Conservation (phyloP, 2,113 vertebrate species). For the Corythoichthys haematopterus region DNA sequence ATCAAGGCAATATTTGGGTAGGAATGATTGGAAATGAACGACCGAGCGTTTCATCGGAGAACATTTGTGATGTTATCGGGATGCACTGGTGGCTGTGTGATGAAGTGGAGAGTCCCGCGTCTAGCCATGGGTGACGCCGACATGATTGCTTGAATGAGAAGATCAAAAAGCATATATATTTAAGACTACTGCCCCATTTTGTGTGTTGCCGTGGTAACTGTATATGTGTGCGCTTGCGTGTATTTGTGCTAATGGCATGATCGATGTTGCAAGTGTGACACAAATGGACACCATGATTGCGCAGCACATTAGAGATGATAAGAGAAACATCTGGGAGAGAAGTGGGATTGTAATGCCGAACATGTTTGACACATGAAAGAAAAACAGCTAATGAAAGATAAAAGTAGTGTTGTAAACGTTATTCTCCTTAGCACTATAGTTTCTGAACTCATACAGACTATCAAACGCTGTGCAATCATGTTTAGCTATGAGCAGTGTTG, state of each 20-base stretch:
- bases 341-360: constrained; percentile 22
- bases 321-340: constrained; percentile 19
- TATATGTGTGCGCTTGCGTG: constrained; percentile 1
- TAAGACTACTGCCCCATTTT: constrained; percentile 29
- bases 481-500: constrained; percentile 3
- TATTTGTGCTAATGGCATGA: constrained; percentile 43
- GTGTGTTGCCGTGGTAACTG: constrained; percentile 6
- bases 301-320: constrained; percentile 32
- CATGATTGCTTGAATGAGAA: constrained; percentile 45
- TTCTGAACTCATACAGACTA: constrained; percentile 11
- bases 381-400: constrained; percentile 30
- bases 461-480: not conserved
- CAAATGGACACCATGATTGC: constrained; percentile 34
- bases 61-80: constrained; percentile 3
- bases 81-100: constrained; percentile 4
- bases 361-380: constrained; percentile 9
- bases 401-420: constrained; percentile 8
- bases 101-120: constrained; percentile 27
- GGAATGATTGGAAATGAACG: constrained; percentile 29
- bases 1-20: constrained; percentile 12
- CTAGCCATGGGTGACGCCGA: constrained; percentile 45
- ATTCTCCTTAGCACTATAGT: constrained; percentile 5
- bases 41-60: constrained; percentile 19
- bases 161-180: constrained; percentile 53
- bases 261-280: constrained; percentile 45